Conservation (phyloP, 1,140 invertebrate species). For the Ceratosolen fusciceps region DNA sequence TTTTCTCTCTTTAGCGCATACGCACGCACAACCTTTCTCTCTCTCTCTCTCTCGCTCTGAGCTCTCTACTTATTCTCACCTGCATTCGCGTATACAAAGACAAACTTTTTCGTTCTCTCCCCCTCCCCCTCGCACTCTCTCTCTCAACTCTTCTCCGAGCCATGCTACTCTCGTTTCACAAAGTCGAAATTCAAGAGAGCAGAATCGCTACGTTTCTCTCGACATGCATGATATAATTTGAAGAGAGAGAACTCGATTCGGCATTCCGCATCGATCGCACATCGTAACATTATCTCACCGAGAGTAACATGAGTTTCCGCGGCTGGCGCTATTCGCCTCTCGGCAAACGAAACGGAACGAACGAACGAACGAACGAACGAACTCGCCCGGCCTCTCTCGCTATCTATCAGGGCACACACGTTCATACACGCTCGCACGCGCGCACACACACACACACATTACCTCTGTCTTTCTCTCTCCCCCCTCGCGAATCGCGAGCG, state of each 20-base stretch:
- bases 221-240: neutral
- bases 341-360: constrained; percentile 18
- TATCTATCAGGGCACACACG: too few species aligned
- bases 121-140: neutral
- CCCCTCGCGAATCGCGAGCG: too few species aligned
- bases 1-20: neutral
- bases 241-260: constrained; percentile 38
- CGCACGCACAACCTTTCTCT: neutral
- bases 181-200: constrained; percentile 21
- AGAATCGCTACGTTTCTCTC: constrained; percentile 17
- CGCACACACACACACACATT: neutral
- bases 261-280: constrained; percentile 46
- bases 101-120: neutral
- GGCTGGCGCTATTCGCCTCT: constrained; percentile 15
- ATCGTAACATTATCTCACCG: constrained; percentile 45
- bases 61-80: too few species aligned
- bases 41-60: neutral
- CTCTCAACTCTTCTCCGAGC: neutral
- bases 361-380: neutral
- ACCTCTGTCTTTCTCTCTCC: too few species aligned
- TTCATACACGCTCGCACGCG: neutral
- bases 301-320: constrained; percentile 37
- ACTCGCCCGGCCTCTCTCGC: neutral
- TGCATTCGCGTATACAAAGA: neutral
- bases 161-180: neutral